Conservation (phyloP, 2,113 vertebrate species). For the Poicephalus meyeri region DNA sequence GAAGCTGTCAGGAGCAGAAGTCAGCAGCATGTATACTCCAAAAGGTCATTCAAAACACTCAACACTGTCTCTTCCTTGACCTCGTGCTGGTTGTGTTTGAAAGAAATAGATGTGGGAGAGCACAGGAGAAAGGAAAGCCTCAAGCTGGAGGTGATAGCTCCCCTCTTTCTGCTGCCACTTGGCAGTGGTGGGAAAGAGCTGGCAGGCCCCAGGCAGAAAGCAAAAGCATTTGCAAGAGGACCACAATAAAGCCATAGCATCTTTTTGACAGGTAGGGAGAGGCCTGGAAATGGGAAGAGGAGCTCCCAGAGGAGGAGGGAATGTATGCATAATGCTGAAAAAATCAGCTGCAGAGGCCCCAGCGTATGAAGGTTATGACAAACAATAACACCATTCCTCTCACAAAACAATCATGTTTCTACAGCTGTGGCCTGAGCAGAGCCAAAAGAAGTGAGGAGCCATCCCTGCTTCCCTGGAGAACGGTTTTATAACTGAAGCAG, state of each 20-base stretch:
- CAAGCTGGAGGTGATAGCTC: background rate
- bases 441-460: conserved; percentile 29
- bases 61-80: background rate
- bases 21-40: background rate
- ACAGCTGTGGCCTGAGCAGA: conserved; percentile 19
- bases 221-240: background rate
- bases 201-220: background rate
- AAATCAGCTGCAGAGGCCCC: background rate
- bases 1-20: background rate
- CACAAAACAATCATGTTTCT: conserved; percentile 35
- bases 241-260: background rate
- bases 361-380: background rate
- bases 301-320: background rate
- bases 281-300: background rate
- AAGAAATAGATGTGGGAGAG: background rate
- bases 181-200: background rate
- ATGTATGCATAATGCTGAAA: background rate
- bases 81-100: background rate
- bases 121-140: background rate
- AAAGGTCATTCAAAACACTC: background rate
- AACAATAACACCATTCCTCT: conserved; percentile 14
- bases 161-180: background rate
- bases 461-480: conserved; percentile 11
- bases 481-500: background rate
- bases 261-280: background rate